Evolutionary conservation across 2,113 vertebrate genomes (phyloP).

Genomic region (Thunnus maccoyii): DNA sequence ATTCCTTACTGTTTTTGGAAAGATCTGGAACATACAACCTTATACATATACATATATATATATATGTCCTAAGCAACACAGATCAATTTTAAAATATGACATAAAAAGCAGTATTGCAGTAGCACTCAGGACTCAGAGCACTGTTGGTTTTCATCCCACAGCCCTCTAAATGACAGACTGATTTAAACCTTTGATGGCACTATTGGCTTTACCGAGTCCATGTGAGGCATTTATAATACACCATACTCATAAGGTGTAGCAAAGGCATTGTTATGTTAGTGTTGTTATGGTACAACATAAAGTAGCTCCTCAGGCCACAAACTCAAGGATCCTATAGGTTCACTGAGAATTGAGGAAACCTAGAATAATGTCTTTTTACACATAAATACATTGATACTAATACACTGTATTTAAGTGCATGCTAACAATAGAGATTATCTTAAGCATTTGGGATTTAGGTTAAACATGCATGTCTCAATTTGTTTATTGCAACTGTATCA

Average conservation of each 20-base stretch:
- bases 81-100: constrained; percentile 2
- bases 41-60: no score
- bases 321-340: not conserved
- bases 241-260: not conserved
- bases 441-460: constrained; percentile 52
- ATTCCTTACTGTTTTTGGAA: not conserved
- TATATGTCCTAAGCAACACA: not conserved
- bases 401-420: not conserved
- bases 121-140: not conserved
- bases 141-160: not conserved
- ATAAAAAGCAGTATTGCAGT: not conserved
- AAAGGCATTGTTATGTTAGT: not conserved
- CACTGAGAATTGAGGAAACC: no score
- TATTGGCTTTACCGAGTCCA: constrained; percentile 5
- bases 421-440: constrained; percentile 69
- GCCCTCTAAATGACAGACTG: not conserved
- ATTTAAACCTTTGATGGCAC: not conserved
- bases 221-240: constrained; percentile 1
- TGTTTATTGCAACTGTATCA: constrained; percentile 1
- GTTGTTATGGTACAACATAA: not conserved
- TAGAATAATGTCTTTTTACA: not conserved
- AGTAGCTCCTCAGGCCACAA: not conserved
- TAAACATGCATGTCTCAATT: constrained; percentile 53
- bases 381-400: not conserved
- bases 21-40: not conserved